phyloP scores from a whole-genome alignment of 2,113 vertebrate species.

The Picathartes gymnocephalus region DNA sequence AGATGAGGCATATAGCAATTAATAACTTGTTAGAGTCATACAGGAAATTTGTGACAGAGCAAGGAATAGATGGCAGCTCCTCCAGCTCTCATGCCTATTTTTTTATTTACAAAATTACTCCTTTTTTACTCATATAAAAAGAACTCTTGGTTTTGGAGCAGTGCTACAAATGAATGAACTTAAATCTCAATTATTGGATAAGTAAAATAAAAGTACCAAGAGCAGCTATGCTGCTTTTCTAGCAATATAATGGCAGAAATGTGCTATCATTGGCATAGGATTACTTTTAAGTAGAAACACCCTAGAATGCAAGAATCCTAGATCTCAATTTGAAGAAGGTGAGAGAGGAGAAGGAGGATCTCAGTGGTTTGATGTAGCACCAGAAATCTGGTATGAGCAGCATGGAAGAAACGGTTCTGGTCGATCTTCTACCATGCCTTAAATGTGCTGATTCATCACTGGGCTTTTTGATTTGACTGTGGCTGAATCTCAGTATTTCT shows the following conservation, averaged over 20 bases:
- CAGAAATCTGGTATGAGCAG: background rate
- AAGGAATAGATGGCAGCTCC: background rate
- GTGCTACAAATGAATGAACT: background rate
- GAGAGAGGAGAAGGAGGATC: background rate
- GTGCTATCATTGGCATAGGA: background rate
- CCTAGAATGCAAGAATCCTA: background rate
- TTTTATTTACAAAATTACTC: background rate
- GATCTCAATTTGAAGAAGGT: background rate
- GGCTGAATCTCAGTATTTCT: background rate
- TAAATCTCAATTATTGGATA: background rate
- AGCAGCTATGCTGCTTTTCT: background rate
- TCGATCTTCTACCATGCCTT: background rate
- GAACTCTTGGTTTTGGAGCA: background rate
- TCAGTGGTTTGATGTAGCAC: background rate
- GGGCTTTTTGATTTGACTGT: background rate
- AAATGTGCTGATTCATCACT: background rate
- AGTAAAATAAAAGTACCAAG: background rate
- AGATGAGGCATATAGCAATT: slow-evolving; percentile 27
- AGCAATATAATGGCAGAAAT: background rate
- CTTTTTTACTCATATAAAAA: background rate
- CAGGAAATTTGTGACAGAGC: slow-evolving; percentile 7
- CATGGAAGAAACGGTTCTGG: background rate
- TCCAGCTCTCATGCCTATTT: background rate
- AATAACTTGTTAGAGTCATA: background rate
- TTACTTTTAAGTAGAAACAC: background rate